These are phyloP conservation scores for Sciaenops ocellatus DNA, from an alignment of 2,797 vertebrate species.

Conservation along the genomic window DNA sequence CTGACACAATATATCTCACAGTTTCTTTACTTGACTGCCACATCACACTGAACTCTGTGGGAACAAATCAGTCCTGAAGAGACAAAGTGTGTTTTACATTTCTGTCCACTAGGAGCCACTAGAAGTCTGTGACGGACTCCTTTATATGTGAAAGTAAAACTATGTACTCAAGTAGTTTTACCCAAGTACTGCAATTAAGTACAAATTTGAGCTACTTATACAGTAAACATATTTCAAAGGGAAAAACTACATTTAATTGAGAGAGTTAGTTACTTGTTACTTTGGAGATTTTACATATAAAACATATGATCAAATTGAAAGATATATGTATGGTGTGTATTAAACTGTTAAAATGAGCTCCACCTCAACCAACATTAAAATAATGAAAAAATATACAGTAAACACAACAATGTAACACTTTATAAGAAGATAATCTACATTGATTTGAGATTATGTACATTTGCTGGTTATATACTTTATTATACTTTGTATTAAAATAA, in stretches of 20 bases:
- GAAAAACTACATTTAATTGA: no score
- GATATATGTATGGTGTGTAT: neutral
- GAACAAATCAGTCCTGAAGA: neutral
- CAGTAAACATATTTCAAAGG: no score
- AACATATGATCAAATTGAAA: no score
- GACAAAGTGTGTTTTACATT: neutral
- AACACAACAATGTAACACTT: neutral
- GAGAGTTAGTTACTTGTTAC: no score
- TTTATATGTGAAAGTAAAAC: neutral
- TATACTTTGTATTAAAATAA: neutral
- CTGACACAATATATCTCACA: no score
- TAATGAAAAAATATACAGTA: neutral
- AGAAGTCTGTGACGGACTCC: neutral
- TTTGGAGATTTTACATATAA: no score
- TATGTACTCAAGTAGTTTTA: no score
- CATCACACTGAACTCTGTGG: neutral
- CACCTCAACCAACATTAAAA: no score
- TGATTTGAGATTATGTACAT: no score
- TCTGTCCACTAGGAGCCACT: slow-evolving; percentile 53
- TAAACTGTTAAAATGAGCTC: neutral
- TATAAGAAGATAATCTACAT: neutral
- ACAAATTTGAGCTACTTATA: no score
- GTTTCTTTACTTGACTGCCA: neutral
- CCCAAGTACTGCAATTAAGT: no score
- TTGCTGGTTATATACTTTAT: no score